These are phyloP conservation scores for Marmota flaviventris DNA, from an alignment of 2,113 vertebrate species.

Conservation along the genomic window DNA sequence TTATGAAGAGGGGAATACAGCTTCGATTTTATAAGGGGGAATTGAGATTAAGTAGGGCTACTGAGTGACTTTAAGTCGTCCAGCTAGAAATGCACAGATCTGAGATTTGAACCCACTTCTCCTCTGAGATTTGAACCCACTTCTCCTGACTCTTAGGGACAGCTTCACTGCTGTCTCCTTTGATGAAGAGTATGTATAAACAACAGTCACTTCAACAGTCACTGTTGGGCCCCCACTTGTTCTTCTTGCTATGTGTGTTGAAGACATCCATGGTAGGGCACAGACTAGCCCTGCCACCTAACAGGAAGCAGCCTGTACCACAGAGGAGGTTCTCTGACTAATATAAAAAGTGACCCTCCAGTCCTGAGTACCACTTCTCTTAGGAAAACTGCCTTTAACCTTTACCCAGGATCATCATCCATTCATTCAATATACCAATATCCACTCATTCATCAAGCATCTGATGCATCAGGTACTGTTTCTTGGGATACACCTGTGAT, in stretches of 20 bases:
- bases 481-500: neutral
- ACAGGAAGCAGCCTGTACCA: neutral
- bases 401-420: neutral
- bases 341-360: neutral
- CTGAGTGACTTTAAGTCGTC: neutral
- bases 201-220: neutral
- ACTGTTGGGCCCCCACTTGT: neutral
- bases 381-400: neutral
- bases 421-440: neutral
- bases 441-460: neutral
- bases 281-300: no score
- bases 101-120: neutral
- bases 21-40: neutral
- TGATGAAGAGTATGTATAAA: neutral
- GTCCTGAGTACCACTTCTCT: neutral
- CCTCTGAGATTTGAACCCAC: neutral
- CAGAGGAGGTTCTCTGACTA: neutral
- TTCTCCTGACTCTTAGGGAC: neutral
- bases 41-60: neutral
- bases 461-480: neutral
- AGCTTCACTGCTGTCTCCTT: neutral
- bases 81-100: neutral
- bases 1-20: neutral
- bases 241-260: neutral
- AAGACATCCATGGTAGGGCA: fast-evolving